Evolutionary conservation across 1,140 invertebrate genomes (phyloP).

Genomic region (Drosophila melanica): DNA sequence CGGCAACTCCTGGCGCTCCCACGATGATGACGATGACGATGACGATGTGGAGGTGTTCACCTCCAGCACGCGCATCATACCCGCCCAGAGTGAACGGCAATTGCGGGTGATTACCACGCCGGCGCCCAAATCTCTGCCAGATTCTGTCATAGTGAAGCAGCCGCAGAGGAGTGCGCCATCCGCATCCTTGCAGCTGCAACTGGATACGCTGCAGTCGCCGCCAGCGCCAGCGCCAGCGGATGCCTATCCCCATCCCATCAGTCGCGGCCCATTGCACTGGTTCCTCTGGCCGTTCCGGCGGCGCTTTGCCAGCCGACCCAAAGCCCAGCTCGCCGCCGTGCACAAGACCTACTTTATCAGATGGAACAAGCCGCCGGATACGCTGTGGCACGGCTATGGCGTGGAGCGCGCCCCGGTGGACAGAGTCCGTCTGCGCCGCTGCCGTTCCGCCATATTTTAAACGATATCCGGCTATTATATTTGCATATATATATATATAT

Average conservation of each 20-base stretch:
- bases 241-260: constrained; percentile 1
- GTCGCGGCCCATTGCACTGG: constrained; percentile 58
- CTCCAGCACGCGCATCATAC: constrained; percentile 37
- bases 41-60: constrained; percentile 46
- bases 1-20: constrained; percentile 10
- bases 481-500: constrained; percentile 41
- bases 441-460: constrained; percentile 72
- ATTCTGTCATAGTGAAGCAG: background rate
- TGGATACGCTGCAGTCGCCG: constrained; percentile 51
- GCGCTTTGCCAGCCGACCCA: constrained; percentile 24
- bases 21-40: constrained; percentile 21
- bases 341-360: constrained; percentile 78
- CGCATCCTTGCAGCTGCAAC: constrained; percentile 32
- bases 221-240: background rate
- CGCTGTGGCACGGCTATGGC: constrained; percentile 66
- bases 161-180: background rate
- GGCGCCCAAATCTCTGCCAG: background rate
- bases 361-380: constrained; percentile 75
- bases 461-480: background rate
- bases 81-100: constrained; percentile 6
- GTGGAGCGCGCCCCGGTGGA: constrained; percentile 37
- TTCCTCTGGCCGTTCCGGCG: constrained; percentile 69
- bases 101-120: constrained; percentile 12
- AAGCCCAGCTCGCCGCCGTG: constrained; percentile 53
- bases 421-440: constrained; percentile 53